phyloP scores from a whole-genome alignment of 2,797 vertebrate genomes.

The Manis crassicaudata region DNA sequence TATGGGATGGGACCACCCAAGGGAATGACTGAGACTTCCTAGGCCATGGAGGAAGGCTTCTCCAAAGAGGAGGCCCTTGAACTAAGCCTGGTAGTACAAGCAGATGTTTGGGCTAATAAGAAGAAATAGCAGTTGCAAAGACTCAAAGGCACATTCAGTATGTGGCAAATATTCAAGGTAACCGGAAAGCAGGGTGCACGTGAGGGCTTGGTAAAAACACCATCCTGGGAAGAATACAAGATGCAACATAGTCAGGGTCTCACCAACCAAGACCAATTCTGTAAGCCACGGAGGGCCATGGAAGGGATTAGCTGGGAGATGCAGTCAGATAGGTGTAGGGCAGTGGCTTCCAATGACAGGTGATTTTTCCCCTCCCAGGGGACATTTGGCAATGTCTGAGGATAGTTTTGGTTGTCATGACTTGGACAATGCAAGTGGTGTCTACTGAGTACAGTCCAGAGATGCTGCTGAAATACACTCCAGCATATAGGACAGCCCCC shows the following conservation, averaged over 20 bases:
- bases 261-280: background rate
- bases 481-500: background rate
- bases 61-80: no score
- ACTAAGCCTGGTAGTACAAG: background rate
- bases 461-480: background rate
- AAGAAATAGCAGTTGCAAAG: background rate
- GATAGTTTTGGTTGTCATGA: background rate
- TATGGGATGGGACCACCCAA: background rate
- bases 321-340: background rate
- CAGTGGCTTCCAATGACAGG: background rate
- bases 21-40: background rate
- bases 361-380: background rate
- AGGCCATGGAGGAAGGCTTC: background rate
- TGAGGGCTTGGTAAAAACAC: background rate
- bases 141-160: background rate
- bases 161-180: background rate
- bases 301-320: background rate
- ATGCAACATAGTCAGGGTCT: background rate
- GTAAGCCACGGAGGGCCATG: fast-evolving
- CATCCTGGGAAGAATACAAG: background rate
- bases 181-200: background rate
- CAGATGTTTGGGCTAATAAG: background rate
- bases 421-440: background rate
- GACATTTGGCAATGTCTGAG: background rate
- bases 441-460: background rate